phyloP scores from a whole-genome alignment of 2,888 invertebrate species.

The Drosophila gaucha region DNA sequence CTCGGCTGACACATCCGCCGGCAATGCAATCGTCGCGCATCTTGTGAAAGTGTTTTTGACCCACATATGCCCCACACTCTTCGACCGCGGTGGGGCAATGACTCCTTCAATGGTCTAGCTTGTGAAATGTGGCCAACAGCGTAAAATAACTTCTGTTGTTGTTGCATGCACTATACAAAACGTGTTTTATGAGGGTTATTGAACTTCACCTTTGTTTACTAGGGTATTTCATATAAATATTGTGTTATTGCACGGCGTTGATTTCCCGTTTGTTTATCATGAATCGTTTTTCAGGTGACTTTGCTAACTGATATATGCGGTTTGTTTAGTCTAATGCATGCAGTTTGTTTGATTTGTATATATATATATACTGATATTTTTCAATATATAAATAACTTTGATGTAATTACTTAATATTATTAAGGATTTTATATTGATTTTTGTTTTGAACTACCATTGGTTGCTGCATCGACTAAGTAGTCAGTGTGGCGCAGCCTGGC shows the following conservation, averaged over 20 bases:
- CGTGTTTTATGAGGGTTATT: conserved; percentile 45
- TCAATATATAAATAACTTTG: no score
- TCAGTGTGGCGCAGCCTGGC: not conserved
- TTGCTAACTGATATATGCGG: not conserved
- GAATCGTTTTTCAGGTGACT: conserved; percentile 4
- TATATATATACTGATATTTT: not conserved
- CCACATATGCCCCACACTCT: conserved; percentile 4
- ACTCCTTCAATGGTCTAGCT: conserved; percentile 32
- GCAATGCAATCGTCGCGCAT: conserved; percentile 30
- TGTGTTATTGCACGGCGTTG: conserved; percentile 9
- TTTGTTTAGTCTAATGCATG: conserved; percentile 1
- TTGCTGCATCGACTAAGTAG: not conserved
- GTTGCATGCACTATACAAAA: conserved; percentile 32
- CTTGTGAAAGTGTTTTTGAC: conserved; percentile 49
- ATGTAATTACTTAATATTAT: not conserved
- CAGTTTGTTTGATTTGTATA: not conserved
- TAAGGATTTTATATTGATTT: not conserved
- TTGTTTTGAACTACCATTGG: not conserved
- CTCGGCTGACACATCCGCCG: conserved; percentile 25
- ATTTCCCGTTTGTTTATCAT: conserved; percentile 4
- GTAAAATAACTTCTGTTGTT: conserved; percentile 9
- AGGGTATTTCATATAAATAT: conserved; percentile 3
- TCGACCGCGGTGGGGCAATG: conserved; percentile 17
- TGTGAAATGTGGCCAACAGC: conserved; percentile 51
- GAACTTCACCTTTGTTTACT: conserved; percentile 36